Evolutionary conservation across 2,888 invertebrate species (phyloP), one percentile per base, ranked within the genome.

Genomic region (Stenurella melanura): DNA sequence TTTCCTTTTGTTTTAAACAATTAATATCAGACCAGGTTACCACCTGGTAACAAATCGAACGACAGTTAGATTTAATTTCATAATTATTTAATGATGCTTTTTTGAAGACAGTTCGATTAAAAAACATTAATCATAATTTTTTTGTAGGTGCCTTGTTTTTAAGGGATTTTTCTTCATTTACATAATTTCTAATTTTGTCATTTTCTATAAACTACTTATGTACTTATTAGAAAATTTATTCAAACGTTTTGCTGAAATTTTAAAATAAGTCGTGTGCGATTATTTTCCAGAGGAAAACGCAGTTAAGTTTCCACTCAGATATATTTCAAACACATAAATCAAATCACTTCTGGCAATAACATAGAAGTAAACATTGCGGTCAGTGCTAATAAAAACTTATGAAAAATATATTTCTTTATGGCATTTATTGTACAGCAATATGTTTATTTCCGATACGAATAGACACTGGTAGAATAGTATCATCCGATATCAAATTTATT

Each of bases 301-400:
- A 50, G 0, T n/a, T n/a, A n/a, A n/a, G n/a, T 50, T 50, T n/a
- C n/a, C 15, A n/a, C 42, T 19, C 5, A 5, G 21, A 15, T 34
- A 58, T 12, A 42, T 42, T 63, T 42, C 64, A 64, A 64, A 64
- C 64, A 64, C 34, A 64, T 64, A 64, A 64, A 64, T 64, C 18
- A 38, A 64, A 64, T 42, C 10, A 42, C 12, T 64, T 42, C 42
- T 64, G 64, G 64, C 64, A 64, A 38, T 42, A 11, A 18, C 42
- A 64, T 19, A 7, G 19, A 42, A 42, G 42, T 64, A 64, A 64
- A 64, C 64, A 42, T 5, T 38, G n/a, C n/a, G 4, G 50, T n/a
- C 50, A 50, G 50, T 50, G n/a, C 50, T 50, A 50, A 50, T 50
- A 50, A 50, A 50, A 50, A n/a, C 15, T 50, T 4, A 15, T 38